phyloP scores from a whole-genome alignment of 2,888 invertebrate genomes.

The Drosophila paracracens region DNA sequence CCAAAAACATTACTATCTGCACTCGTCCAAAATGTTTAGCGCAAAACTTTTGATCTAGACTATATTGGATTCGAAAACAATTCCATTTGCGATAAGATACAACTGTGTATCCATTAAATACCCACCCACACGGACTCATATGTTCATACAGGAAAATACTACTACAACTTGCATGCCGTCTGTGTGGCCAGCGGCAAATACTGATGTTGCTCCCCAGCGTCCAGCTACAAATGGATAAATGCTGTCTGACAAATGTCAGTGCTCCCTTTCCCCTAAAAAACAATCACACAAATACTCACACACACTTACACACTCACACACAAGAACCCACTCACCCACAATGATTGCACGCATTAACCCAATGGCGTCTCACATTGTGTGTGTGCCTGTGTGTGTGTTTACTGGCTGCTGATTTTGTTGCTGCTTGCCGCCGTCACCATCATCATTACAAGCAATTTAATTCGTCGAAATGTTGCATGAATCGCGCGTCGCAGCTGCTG shows the following conservation, averaged over 20 bases:
- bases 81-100: conserved; percentile 55
- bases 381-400: conserved; percentile 18
- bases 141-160: conserved; percentile 23
- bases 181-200: conserved; percentile 46
- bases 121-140: conserved; percentile 21
- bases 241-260: conserved; percentile 69
- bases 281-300: conserved; percentile 19
- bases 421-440: conserved; percentile 51
- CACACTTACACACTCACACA: conserved; percentile 10
- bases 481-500: conserved; percentile 51
- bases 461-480: conserved; percentile 78
- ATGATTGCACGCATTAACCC: conserved; percentile 72
- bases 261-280: conserved; percentile 9
- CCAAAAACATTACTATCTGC: background rate
- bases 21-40: conserved; percentile 7
- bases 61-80: conserved; percentile 27
- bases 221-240: conserved; percentile 79
- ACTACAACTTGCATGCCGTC: conserved; percentile 52
- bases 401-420: conserved; percentile 22
- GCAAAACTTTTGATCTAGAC: conserved; percentile 26
- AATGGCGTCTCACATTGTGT: conserved; percentile 41
- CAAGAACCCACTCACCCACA: conserved; percentile 53
- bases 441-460: conserved; percentile 83
- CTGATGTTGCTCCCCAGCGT: conserved; percentile 51
- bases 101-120: conserved; percentile 67